These are phyloP conservation scores for Dryomyza anilis DNA, from an alignment of 2,888 invertebrate species.

Conservation along the genomic window DNA sequence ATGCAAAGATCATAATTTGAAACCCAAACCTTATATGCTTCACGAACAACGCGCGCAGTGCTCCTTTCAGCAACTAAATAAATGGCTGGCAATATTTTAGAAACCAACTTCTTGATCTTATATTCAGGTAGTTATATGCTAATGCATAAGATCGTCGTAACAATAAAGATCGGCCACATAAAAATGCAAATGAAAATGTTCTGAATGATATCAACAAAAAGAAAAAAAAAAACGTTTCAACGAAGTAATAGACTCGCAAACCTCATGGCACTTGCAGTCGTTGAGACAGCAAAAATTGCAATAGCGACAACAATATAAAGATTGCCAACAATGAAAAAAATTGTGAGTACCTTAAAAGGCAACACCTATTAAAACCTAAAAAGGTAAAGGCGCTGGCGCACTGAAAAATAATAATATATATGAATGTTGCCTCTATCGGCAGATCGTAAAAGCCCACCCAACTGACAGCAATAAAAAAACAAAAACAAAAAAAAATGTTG, in stretches of 20 bases:
- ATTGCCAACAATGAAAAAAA: conserved; percentile 31
- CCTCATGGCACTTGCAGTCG: background rate
- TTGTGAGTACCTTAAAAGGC: conserved; percentile 51
- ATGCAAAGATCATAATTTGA: too few species aligned
- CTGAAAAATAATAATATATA: too few species aligned
- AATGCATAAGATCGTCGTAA: too few species aligned
- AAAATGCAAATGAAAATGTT: conserved; percentile 6
- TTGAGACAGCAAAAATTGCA: background rate
- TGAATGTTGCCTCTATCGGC: too few species aligned
- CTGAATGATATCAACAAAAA: too few species aligned
- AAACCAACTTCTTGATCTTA: too few species aligned
- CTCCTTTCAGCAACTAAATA: too few species aligned
- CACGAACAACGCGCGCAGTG: too few species aligned
- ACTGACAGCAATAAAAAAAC: conserved; percentile 26
- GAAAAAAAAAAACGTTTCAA: background rate
- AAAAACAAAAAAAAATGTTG: conserved; percentile 3
- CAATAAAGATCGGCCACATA: background rate
- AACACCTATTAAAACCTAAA: conserved; percentile 52
- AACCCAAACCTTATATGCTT: too few species aligned
- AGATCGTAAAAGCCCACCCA: conserved; percentile 51
- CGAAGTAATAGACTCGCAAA: background rate
- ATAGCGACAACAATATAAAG: background rate
- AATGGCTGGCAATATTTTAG: too few species aligned
- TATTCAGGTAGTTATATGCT: too few species aligned
- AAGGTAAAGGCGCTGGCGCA: conserved; percentile 42